Percentiles rank a stretch among this genome's conserved stretches.
phyloP scores from a whole-genome alignment of 2,113 vertebrate species.

The rabbit (Oryctolagus cuniculus) region mOryCun1.1 NC_091439.1:18859001-18859500 shows the following conservation, averaged over 20 bases:
- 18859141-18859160: not conserved
- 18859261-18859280: not conserved
- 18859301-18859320: not conserved
- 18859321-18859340: not conserved
- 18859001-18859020: not conserved
- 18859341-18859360: not conserved
- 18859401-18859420: not conserved
- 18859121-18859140: conserved; percentile 31
- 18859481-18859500: not conserved
- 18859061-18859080: not conserved
- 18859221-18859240: not conserved
- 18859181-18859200: not conserved
- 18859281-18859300: fast-evolving
- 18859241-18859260: not conserved
- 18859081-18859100: not conserved
- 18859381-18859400: conserved; percentile 29
- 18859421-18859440: conserved; percentile 3
- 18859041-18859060: not conserved
- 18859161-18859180: not conserved
- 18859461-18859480: not conserved
- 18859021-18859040: not conserved
- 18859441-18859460: not conserved
- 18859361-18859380: not conserved
- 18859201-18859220: not conserved
- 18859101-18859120: not conserved